Conservation (phyloP, 2,113 vertebrate species). For the Leucopsar rothschildi region DNA sequence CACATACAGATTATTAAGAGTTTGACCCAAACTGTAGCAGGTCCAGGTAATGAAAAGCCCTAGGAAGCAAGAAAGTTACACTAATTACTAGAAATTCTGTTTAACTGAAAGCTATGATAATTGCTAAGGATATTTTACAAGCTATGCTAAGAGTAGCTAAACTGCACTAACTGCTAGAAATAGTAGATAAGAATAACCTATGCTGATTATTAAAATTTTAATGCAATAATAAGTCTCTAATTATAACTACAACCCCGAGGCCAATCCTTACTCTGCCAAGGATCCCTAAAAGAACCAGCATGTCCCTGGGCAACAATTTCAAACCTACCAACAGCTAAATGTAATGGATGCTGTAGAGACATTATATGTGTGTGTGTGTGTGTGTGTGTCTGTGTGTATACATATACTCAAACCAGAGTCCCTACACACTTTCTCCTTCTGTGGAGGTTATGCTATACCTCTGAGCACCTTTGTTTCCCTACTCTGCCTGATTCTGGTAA, state of each 20-base stretch:
- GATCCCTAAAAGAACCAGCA: background rate
- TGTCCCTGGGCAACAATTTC: background rate
- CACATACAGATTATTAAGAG: rapidly evolving
- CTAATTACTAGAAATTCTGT: background rate
- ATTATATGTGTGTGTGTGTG: rapidly evolving
- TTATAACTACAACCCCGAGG: background rate
- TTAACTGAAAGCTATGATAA: background rate
- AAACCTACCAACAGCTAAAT: background rate
- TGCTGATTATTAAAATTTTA: background rate
- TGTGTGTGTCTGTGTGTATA: rapidly evolving
- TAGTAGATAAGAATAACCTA: background rate
- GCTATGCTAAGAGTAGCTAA: background rate
- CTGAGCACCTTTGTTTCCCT: background rate
- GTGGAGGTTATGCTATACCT: background rate
- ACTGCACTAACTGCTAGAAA: background rate
- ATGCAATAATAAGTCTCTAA: background rate
- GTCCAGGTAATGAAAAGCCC: background rate
- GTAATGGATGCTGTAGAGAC: background rate
- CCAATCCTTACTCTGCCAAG: background rate
- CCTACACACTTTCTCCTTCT: background rate
- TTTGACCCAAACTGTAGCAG: background rate
- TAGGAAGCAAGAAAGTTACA: background rate
- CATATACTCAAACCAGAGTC: background rate
- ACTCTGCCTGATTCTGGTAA: background rate
- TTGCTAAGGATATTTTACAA: background rate